phyloP scores from a whole-genome alignment of 2,888 invertebrate genomes.

The Agrochola circellaris region DNA sequence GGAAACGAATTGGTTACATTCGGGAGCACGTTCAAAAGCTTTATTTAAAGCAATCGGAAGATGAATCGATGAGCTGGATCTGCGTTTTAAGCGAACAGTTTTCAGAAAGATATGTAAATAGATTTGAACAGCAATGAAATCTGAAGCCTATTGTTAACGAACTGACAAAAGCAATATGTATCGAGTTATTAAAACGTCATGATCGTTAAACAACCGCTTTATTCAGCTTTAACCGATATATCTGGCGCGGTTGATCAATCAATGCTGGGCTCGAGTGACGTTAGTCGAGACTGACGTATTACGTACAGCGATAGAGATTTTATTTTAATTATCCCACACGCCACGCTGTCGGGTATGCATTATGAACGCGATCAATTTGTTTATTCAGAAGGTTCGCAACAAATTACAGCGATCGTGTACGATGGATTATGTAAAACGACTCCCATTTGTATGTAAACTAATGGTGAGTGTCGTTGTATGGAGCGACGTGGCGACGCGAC shows the following conservation, averaged over 20 bases:
- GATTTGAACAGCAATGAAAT: conserved; percentile 15
- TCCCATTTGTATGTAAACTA: conserved; percentile 90
- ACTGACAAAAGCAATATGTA: conserved; percentile 34
- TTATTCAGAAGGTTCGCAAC: conserved; percentile 88
- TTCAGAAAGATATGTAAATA: conserved; percentile 13
- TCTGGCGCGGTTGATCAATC: conserved; percentile 65
- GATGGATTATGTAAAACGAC: conserved; percentile 90
- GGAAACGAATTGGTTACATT: conserved; percentile 51
- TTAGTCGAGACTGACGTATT: conserved; percentile 64
- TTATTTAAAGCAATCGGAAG: conserved; percentile 44
- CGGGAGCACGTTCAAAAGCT: conserved; percentile 34
- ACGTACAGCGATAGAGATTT: conserved; percentile 66
- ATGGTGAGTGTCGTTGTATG: conserved; percentile 85
- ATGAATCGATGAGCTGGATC: conserved; percentile 29
- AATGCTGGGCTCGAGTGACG: conserved; percentile 59
- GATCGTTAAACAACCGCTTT: conserved; percentile 54
- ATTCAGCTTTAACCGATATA: conserved; percentile 61
- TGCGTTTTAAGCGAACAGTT: conserved; percentile 20
- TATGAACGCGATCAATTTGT: conserved; percentile 87
- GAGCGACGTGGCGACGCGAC: conserved; percentile 66
- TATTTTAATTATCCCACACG: conserved; percentile 70
- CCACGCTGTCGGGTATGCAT: conserved; percentile 81
- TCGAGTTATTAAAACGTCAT: conserved; percentile 58
- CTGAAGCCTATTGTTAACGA: conserved; percentile 38
- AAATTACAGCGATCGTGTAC: conserved; percentile 87